Percentiles rank a stretch among this genome's conserved stretches.
Evolutionary conservation across 1,140 invertebrate species (phyloP).

Genomic region (Drosophila virilis): DNA sequence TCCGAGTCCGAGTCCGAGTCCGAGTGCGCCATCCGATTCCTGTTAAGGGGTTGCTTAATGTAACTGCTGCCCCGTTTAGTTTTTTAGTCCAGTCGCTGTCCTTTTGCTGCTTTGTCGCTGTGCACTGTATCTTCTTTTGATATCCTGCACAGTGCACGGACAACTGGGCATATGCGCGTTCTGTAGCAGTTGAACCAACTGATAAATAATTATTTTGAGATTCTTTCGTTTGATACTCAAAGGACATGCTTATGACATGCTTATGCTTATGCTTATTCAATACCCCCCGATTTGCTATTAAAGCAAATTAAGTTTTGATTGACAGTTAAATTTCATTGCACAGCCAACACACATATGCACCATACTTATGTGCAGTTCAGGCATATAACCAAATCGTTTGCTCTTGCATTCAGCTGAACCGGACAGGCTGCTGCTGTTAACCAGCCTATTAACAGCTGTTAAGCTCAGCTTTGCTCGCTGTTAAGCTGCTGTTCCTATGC

Average conservation of each 20-base stretch:
- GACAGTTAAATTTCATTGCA: background rate
- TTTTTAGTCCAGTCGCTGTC: conserved; percentile 16
- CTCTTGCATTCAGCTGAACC: too few relatives aligned
- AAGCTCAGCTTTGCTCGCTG: too few relatives aligned
- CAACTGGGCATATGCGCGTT: background rate
- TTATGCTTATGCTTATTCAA: background rate
- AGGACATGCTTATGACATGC: background rate
- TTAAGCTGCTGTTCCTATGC: background rate
- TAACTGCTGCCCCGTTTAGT: conserved; percentile 48
- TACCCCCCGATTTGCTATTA: background rate
- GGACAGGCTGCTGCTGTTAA: background rate
- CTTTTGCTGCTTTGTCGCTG: conserved; percentile 10
- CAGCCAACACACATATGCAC: too few relatives aligned
- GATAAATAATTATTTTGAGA: background rate
- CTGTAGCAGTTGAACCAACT: background rate
- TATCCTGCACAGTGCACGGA: background rate
- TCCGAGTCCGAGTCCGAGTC: conserved; percentile 14
- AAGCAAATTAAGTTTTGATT: background rate
- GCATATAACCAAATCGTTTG: background rate
- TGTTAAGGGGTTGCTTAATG: conserved; percentile 40
- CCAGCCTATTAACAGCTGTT: background rate
- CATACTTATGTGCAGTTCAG: background rate
- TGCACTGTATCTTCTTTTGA: conserved; percentile 18
- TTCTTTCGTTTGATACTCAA: background rate
- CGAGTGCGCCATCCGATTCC: conserved; percentile 23